Evolutionary conservation across 2,888 invertebrate species (phyloP).

Genomic region (Lycophotia porphyrea): DNA sequence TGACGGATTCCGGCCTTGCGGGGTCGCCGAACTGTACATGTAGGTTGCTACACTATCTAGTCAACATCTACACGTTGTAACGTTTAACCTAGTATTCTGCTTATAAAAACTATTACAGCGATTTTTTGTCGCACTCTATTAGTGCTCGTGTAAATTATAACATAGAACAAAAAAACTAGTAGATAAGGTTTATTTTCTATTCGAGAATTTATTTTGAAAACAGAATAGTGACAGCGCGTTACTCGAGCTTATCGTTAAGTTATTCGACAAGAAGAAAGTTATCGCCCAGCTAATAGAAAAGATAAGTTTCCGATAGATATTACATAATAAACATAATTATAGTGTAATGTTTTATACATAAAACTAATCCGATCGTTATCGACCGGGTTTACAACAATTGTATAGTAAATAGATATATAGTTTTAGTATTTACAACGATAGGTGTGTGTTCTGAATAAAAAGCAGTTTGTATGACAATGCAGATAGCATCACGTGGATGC

Average conservation of each 20-base stretch:
- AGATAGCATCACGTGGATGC: conserved; percentile 68
- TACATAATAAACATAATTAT: conserved; percentile 52
- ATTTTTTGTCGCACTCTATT: conserved; percentile 52
- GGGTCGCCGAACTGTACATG: conserved; percentile 83
- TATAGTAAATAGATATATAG: conserved; percentile 52
- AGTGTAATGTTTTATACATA: conserved; percentile 54
- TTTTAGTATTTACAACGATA: conserved; percentile 61
- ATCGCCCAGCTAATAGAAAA: conserved; percentile 54
- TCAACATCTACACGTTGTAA: conserved; percentile 71
- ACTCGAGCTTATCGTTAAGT: conserved; percentile 60
- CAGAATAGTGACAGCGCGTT: conserved; percentile 39
- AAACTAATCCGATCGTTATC: conserved; percentile 57
- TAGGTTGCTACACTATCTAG: conserved; percentile 80
- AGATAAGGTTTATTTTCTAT: conserved; percentile 53
- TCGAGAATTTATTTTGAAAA: conserved; percentile 44
- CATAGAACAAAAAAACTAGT: conserved; percentile 31
- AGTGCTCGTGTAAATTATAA: conserved; percentile 48
- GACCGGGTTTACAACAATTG: conserved; percentile 50
- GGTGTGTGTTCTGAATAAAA: conserved; percentile 69
- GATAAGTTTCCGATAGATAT: conserved; percentile 54
- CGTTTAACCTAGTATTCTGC: conserved; percentile 66
- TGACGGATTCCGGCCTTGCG: conserved; percentile 89
- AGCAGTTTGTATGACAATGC: conserved; percentile 65
- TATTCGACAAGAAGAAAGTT: conserved; percentile 60
- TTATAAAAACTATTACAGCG: conserved; percentile 59